Evolutionary conservation across 2,888 invertebrate species (phyloP).

Genomic region (Aspidiotus rigidus): DNA sequence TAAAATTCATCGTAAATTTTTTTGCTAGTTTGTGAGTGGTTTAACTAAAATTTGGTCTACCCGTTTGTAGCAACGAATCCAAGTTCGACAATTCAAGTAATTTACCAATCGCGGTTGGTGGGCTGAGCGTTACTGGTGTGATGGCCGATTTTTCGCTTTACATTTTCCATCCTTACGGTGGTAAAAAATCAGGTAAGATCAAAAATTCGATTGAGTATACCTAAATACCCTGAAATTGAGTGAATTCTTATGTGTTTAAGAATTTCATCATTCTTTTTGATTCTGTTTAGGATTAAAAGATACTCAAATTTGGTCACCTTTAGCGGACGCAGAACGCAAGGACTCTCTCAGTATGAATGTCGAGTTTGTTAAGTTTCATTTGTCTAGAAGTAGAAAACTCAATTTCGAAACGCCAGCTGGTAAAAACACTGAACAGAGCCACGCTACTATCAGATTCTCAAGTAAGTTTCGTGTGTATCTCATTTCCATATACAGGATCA

Average conservation of each 20-base stretch:
- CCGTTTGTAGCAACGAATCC: constrained; percentile 31
- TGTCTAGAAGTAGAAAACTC: constrained; percentile 80
- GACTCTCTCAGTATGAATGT: constrained; percentile 94
- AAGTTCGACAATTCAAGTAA: constrained; percentile 33
- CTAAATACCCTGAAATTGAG: too few relatives aligned
- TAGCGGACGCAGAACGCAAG: constrained; percentile 80
- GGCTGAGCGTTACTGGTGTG: constrained; percentile 88
- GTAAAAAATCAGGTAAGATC: constrained; percentile 62
- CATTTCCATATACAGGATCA: too few relatives aligned
- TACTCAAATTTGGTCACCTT: constrained; percentile 61
- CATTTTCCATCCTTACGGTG: constrained; percentile 96
- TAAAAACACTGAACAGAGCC: constrained; percentile 52
- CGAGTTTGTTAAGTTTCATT: constrained; percentile 92
- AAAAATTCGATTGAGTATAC: too few relatives aligned
- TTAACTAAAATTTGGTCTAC: too few relatives aligned
- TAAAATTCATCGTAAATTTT: background rate
- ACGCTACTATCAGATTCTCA: constrained; percentile 85
- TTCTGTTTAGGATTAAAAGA: constrained; percentile 48
- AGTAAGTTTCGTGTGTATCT: constrained; percentile 50
- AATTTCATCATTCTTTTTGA: too few relatives aligned
- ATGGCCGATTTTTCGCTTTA: constrained; percentile 95
- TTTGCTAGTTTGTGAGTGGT: too few relatives aligned
- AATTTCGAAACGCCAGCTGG: constrained; percentile 54
- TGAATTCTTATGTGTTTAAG: too few relatives aligned
- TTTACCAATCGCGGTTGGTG: constrained; percentile 55